phyloP scores from a whole-genome alignment of 2,113 vertebrate genomes.

The Tapirus terrestris region DNA sequence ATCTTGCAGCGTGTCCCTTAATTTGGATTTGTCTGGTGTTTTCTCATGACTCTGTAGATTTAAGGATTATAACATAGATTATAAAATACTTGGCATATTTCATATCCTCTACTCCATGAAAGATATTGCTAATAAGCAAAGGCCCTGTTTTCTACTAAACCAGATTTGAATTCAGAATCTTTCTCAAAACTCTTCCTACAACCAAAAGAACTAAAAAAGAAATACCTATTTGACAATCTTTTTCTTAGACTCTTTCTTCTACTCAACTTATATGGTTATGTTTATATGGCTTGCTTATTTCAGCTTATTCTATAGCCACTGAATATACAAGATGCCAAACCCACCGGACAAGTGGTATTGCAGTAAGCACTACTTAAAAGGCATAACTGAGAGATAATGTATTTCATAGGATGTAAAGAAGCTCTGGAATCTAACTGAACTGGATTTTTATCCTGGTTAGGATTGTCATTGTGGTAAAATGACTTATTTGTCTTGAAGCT shows the following conservation, averaged over 20 bases:
- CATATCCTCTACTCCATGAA: not conserved
- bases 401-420: not conserved
- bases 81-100: not conserved
- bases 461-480: not conserved
- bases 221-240: not conserved
- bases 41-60: not conserved
- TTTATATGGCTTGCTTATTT: not conserved
- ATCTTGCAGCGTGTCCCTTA: not conserved
- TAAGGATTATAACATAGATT: not conserved
- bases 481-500: not conserved
- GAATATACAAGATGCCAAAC: not conserved
- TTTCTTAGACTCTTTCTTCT: not conserved
- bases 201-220: not conserved
- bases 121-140: not conserved
- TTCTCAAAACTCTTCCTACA: not conserved
- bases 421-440: not conserved
- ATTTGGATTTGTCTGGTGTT: not conserved
- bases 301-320: not conserved
- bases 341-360: not conserved
- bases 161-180: not conserved
- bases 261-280: not conserved
- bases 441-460: not conserved
- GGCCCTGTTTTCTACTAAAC: not conserved
- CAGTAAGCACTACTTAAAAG: not conserved
- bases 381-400: not conserved